Evolutionary conservation across 2,888 invertebrate species (phyloP).

Genomic region (Clanis bilineata): DNA sequence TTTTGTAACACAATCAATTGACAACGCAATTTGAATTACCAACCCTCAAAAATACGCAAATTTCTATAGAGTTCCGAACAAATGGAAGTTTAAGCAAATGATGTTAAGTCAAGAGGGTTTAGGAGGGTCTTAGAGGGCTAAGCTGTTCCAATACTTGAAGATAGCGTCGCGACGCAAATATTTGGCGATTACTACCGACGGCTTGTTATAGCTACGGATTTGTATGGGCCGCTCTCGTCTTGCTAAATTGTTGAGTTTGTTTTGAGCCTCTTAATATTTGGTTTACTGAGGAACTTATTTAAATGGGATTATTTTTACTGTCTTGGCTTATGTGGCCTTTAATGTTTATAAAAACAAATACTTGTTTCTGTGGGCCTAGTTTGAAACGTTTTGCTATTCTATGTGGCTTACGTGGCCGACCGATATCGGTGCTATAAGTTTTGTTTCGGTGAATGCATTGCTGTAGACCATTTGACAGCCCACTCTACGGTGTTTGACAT

Average conservation of each 20-base stretch:
- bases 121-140: constrained; percentile 15
- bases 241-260: not conserved
- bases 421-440: too few species aligned
- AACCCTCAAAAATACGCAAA: not conserved
- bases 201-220: constrained; percentile 10
- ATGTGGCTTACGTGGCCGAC: too few species aligned
- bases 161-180: constrained; percentile 17
- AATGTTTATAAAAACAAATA: too few species aligned
- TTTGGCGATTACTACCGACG: constrained; percentile 15
- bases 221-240: not conserved
- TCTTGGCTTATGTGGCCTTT: too few species aligned
- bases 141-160: constrained; percentile 11
- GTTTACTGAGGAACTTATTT: too few species aligned
- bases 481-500: too few species aligned
- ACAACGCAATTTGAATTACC: not conserved
- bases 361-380: too few species aligned
- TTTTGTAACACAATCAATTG: not conserved
- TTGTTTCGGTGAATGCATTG: too few species aligned
- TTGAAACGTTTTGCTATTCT: too few species aligned
- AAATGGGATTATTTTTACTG: too few species aligned
- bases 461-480: too few species aligned
- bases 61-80: constrained; percentile 4
- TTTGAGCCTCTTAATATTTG: not conserved
- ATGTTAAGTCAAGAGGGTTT: constrained; percentile 18
- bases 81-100: constrained; percentile 18